Evolutionary conservation across 1,140 invertebrate species (phyloP).

Genomic region (Drosophila nebulosa): DNA sequence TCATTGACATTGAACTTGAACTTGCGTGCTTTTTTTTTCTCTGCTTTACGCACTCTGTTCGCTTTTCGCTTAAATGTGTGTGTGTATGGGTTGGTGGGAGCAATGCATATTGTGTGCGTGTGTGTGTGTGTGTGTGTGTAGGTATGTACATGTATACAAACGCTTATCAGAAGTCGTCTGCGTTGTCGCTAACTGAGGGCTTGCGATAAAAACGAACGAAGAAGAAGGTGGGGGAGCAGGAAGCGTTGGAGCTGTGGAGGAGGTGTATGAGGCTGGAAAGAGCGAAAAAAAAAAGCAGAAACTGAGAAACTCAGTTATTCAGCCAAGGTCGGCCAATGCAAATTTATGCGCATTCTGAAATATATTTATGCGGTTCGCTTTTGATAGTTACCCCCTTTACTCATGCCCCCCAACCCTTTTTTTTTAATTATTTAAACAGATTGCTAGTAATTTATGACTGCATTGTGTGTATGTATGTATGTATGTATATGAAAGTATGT

Average conservation of each 20-base stretch:
- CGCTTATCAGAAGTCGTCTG: neutral
- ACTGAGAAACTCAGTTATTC: conserved; percentile 11
- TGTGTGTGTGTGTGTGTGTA: conserved; percentile 10
- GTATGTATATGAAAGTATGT: neutral
- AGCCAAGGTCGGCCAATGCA: conserved; percentile 63
- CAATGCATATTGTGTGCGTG: too few species aligned
- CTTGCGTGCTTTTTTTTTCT: conserved; percentile 41
- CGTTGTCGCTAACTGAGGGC: neutral
- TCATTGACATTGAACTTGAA: conserved; percentile 73
- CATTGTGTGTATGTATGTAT: neutral
- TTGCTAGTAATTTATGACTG: conserved; percentile 65
- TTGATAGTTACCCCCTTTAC: neutral
- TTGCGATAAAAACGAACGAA: neutral
- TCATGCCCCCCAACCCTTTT: neutral
- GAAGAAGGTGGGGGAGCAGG: neutral
- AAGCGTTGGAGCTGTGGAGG: too few species aligned
- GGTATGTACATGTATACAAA: neutral
- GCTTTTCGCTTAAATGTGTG: neutral
- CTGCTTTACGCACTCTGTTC: conserved; percentile 19
- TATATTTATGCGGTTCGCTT: conserved; percentile 54
- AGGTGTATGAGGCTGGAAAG: neutral
- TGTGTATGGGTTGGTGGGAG: too few species aligned
- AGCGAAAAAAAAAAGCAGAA: neutral
- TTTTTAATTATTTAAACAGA: conserved; percentile 63
- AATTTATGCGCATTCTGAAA: conserved; percentile 67